Evolutionary conservation across 2,888 invertebrate genomes (phyloP).

Genomic region (Eurois occulta): DNA sequence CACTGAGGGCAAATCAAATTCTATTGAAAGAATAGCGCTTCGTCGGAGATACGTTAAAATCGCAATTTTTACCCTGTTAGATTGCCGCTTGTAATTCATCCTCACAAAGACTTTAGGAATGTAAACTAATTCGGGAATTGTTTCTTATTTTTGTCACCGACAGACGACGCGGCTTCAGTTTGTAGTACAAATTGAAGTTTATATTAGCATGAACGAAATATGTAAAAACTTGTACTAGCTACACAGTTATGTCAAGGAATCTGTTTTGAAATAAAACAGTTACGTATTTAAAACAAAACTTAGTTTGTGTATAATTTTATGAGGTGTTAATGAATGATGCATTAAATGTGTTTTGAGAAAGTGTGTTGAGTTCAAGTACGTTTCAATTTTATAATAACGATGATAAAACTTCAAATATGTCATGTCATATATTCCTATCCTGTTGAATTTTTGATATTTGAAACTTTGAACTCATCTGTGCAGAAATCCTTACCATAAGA

Average conservation of each 20-base stretch:
- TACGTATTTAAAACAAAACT: constrained; percentile 48
- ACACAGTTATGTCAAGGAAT: constrained; percentile 6
- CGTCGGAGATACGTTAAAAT: background rate
- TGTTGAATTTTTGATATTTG: background rate
- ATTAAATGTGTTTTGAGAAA: constrained; percentile 16
- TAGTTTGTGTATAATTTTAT: constrained; percentile 28
- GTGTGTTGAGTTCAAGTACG: background rate
- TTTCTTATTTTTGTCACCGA: background rate
- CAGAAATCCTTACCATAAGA: too few species aligned
- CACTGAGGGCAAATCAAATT: background rate
- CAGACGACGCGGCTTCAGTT: background rate
- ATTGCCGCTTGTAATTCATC: background rate
- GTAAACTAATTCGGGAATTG: background rate
- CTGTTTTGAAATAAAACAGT: constrained; percentile 35
- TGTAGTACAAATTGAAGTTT: background rate
- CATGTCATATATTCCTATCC: background rate
- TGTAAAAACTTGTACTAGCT: background rate
- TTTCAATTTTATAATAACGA: background rate
- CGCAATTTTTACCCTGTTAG: background rate
- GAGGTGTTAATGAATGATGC: constrained; percentile 37
- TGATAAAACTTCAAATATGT: background rate
- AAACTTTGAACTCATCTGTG: background rate
- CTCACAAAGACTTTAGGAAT: background rate
- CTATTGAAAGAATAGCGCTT: background rate
- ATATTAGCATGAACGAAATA: background rate